phyloP scores from a whole-genome alignment of 2,113 vertebrate genomes.

The Macquaria ambigua region DNA sequence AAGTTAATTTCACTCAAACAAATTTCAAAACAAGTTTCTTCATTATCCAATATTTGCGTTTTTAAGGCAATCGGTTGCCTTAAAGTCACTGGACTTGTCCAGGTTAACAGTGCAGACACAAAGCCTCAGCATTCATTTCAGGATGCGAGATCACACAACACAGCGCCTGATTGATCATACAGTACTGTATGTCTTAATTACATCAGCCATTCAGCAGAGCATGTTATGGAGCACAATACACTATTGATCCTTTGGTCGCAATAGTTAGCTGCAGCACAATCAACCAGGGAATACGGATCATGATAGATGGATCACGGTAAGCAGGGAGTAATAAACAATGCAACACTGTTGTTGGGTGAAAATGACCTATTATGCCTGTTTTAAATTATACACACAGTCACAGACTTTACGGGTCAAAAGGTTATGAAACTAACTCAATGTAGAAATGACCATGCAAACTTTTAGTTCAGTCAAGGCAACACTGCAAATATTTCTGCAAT shows the following conservation, averaged over 20 bases:
- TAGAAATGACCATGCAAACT: conserved; percentile 23
- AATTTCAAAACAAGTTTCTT: not conserved
- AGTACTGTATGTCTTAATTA: conserved; percentile 35
- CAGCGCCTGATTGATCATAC: conserved; percentile 8
- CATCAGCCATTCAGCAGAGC: conserved; percentile 32
- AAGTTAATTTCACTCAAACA: not conserved
- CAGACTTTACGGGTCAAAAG: conserved; percentile 27
- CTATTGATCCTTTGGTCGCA: conserved; percentile 55
- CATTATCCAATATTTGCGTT: not conserved
- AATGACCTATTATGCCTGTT: not conserved
- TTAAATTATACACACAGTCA: conserved; percentile 8
- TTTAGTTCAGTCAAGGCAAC: conserved; percentile 27
- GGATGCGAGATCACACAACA: not conserved
- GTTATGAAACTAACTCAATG: conserved; percentile 4
- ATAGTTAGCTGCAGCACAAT: conserved; percentile 52
- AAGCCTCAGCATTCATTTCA: conserved; percentile 12
- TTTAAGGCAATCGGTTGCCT: too few relatives aligned
- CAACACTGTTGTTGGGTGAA: not conserved
- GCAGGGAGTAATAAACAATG: conserved; percentile 34
- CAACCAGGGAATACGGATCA: conserved; percentile 44
- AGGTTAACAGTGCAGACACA: not conserved
- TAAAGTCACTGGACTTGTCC: too few relatives aligned
- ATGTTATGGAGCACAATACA: conserved; percentile 56
- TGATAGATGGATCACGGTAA: conserved; percentile 46
- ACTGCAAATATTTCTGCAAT: conserved; percentile 39